Evolutionary conservation across 2,888 invertebrate genomes (phyloP).

Genomic region (Phymatocera aterrima): DNA sequence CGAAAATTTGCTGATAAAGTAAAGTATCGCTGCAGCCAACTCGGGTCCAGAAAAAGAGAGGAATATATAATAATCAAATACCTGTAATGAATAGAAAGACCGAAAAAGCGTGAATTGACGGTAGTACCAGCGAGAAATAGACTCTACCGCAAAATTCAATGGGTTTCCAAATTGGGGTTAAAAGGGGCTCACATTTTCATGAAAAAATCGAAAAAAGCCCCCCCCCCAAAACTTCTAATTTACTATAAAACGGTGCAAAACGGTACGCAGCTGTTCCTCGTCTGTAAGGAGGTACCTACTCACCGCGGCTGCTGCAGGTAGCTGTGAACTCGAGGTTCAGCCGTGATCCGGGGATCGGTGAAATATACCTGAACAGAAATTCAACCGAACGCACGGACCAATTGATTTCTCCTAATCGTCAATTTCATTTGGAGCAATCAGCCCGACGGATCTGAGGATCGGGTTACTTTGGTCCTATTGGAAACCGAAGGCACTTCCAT

Average conservation of each 20-base stretch:
- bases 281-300: not conserved
- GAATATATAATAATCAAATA: not conserved
- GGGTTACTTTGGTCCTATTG: slow-evolving; percentile 58
- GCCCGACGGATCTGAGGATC: slow-evolving; percentile 56
- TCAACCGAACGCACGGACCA: slow-evolving; percentile 16
- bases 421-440: slow-evolving; percentile 67
- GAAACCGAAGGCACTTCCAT: not conserved
- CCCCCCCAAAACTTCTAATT: slow-evolving; percentile 65
- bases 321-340: slow-evolving; percentile 42
- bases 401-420: slow-evolving; percentile 72
- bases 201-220: no score
- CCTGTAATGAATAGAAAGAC: not conserved
- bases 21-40: no score
- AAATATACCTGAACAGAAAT: slow-evolving; percentile 30
- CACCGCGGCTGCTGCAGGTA: slow-evolving; percentile 43
- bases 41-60: no score
- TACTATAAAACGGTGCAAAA: slow-evolving; percentile 60
- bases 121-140: slow-evolving; percentile 58
- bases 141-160: slow-evolving; percentile 61
- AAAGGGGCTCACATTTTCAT: slow-evolving; percentile 64
- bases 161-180: slow-evolving; percentile 68
- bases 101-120: slow-evolving; percentile 5
- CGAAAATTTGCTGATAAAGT: no score
- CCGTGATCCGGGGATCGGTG: slow-evolving; percentile 40
- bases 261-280: slow-evolving; percentile 54